Base-by-base conservation (phyloP, 2,888 invertebrate genomes). In the Elysia crispata region DNA sequence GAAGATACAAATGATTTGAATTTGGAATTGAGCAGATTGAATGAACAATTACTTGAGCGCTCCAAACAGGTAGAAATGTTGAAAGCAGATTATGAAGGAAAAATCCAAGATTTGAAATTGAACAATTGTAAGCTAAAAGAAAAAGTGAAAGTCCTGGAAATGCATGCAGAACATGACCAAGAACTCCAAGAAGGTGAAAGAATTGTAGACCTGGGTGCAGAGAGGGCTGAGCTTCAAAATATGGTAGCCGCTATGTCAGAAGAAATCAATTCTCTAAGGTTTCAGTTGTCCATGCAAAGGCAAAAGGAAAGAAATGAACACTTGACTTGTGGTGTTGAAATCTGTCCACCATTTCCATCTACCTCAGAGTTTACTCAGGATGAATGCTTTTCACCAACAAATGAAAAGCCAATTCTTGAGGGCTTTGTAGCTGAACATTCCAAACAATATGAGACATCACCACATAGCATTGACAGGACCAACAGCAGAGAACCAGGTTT, bases 181-280 rank as follows among this genome's bases (percentile, higher is more conserved):
- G 62, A 49, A 54, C 31, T 50, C 23, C 25, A n/a, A 33, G 57
- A 62, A 28, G 28, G 30, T 50, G 69, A 70, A 28, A 0, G 8
- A 41, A 20, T 50, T 8, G 41, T 33, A 15, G 23, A 5, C 25
- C 18, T 11, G 60, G 30, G 69, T 33, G 66, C 62, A 6, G 49
- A 23, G n/a, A 64, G 1, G 3, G 20, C 31, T 18, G 30, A 57
- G 41, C 50, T 85, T 11, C 81, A 80, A 64, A 72, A n/a, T 23
- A 69, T 85, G 67, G 23, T 82, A 15, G 66, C 79, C 20, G 60
- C 72, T 13, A 33, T 83, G 28, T 72, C 79, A n/a, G 79, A 79
- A 31, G 84, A 83, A 60, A 86, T 83, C 23, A 49, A 6, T 23
- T 66, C 54, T n/a, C 30, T 80, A 49, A 76, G 64, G 66, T 60